These are phyloP conservation scores for Drosophila parvula DNA, from an alignment of 1,140 invertebrate species.

Conservation along the genomic window DNA sequence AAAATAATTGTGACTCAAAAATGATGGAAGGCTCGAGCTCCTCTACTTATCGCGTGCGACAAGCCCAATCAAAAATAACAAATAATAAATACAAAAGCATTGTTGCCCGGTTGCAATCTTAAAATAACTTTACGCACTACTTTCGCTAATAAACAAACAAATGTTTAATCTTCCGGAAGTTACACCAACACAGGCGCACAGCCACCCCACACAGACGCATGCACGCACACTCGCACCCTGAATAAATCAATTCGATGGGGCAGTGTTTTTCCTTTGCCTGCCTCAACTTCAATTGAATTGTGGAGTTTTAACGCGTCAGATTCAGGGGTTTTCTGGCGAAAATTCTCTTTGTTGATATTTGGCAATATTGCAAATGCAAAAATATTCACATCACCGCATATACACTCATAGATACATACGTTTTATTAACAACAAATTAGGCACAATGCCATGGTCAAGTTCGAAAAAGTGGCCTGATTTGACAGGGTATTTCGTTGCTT, in stretches of 20 bases:
- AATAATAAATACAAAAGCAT: conserved; percentile 9
- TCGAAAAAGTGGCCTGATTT: conserved; percentile 54
- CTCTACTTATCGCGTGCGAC: conserved; percentile 28
- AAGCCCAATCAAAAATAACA: neutral
- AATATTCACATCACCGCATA: neutral
- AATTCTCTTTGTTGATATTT: conserved; percentile 14
- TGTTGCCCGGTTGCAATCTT: conserved; percentile 35
- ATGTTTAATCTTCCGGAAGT: conserved; percentile 46
- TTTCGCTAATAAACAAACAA: conserved; percentile 16
- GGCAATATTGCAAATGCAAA: conserved; percentile 26
- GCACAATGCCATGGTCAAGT: conserved; percentile 69
- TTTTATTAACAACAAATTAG: conserved; percentile 40
- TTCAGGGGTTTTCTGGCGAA: neutral
- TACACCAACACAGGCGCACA: conserved; percentile 1
- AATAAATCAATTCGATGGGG: conserved; percentile 67
- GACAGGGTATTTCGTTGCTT: neutral
- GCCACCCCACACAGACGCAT: conserved; percentile 12
- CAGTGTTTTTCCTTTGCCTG: conserved; percentile 31
- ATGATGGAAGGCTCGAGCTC: conserved; percentile 15
- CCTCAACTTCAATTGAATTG: conserved; percentile 53
- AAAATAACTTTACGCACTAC: conserved; percentile 14
- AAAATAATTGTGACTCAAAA: conserved; percentile 67
- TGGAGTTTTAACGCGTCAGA: neutral
- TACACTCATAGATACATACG: conserved; percentile 19
- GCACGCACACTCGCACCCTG: conserved; percentile 22